Evolutionary conservation across 1,140 invertebrate genomes (phyloP), one percentile per base, ranked within the genome.

Genomic region (Protaetia brevitarsis): DNA sequence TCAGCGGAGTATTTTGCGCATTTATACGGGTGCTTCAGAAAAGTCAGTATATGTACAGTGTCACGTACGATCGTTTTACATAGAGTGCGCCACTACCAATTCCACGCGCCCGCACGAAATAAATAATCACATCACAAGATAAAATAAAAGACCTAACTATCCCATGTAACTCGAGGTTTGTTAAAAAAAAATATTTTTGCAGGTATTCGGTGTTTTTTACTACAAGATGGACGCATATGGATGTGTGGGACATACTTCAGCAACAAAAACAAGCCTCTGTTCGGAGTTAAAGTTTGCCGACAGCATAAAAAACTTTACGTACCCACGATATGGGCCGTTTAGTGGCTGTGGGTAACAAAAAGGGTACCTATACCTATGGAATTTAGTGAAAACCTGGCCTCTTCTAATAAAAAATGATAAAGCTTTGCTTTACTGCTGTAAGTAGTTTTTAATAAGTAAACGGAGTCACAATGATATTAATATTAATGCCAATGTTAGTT

Each of bases 201-300:
- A 87, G 93, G 74, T 92, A 92, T 68, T 95, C 94, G 0, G 87
- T 95, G 26, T 94, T 96, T 80, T 92, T 92, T 74, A 87, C 94
- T 0, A 92, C 91, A 0, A 89, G 94, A 73, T 78, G 93, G 96
- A 75, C 95, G 95, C 0, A 89, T 89, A 45, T 77, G 30, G 94
- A 96, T 68, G 90, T 92, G 10, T 98, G 95, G 95, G 93, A 95
- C 77, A 81, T 96, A 36, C 76, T 96, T 21, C 88, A 94, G 68
- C 88, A 95, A 74, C 92, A 95, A 71, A 89, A 91, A 76, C 88
- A 89, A 63, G 92, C 95, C 0, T 87, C 90, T 26, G 83, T 96
- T 3, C n/a, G 93, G 88, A 63, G 85, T 95, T 1, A 94, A 95
- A 80, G 88, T 95, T 41, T 85, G 84, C 64, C n/a, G 84, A 87